phyloP scores from a whole-genome alignment of 2,797 vertebrate genomes.

The Lacerta viridis region DNA sequence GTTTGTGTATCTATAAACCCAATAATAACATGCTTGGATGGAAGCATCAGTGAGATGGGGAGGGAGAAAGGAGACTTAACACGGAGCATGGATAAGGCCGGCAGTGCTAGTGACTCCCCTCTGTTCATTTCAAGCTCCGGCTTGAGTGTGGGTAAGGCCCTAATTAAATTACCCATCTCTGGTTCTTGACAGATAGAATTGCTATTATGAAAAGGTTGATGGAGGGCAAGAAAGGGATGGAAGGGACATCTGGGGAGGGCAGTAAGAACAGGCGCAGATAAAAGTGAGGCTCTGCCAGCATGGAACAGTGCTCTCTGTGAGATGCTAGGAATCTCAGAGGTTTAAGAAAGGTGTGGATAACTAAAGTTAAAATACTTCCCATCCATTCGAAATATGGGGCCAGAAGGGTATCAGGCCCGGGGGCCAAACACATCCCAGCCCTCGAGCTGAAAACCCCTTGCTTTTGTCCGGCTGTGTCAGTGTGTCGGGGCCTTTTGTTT shows the following conservation, averaged over 20 bases:
- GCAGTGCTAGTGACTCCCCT: constrained; percentile 58
- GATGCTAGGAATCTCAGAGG: too few relatives aligned
- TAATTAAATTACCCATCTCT: constrained; percentile 84
- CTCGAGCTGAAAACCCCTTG: too few relatives aligned
- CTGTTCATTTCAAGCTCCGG: constrained; percentile 41
- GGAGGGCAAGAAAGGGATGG: background rate
- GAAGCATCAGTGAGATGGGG: background rate
- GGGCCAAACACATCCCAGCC: too few relatives aligned
- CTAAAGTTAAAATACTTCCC: background rate
- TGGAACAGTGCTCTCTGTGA: background rate
- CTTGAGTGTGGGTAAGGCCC: too few relatives aligned
- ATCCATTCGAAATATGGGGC: background rate
- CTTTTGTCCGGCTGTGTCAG: too few relatives aligned
- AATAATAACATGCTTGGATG: constrained; percentile 32
- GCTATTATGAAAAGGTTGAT: constrained; percentile 55
- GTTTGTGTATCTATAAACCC: background rate
- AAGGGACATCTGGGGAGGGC: too few relatives aligned
- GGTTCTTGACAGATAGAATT: too few relatives aligned
- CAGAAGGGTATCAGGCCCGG: too few relatives aligned
- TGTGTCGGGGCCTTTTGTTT: too few relatives aligned
- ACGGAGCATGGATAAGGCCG: constrained; percentile 31
- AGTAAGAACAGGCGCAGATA: background rate
- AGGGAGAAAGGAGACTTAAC: constrained; percentile 18
- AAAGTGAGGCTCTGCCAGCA: background rate
- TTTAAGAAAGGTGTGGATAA: background rate